These are phyloP conservation scores for Spicauda simplicius DNA, from an alignment of 2,888 invertebrate species.

Conservation along the genomic window DNA sequence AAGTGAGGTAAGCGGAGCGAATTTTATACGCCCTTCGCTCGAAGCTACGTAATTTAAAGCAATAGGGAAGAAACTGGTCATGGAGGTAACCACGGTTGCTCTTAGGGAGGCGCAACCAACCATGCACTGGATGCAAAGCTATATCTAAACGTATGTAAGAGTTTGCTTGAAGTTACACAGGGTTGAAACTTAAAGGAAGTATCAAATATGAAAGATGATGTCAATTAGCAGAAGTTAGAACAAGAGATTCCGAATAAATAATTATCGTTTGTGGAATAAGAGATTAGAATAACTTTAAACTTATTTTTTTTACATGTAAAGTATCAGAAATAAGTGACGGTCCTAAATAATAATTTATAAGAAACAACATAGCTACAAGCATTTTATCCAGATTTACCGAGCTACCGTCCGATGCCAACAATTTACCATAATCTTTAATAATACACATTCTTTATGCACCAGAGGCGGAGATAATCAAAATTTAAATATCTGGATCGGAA, in stretches of 20 bases:
- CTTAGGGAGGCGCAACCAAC: conserved; percentile 55
- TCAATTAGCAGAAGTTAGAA: too few relatives aligned
- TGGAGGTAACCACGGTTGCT: conserved; percentile 51
- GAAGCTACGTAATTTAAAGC: conserved; percentile 52
- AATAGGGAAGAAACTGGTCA: conserved; percentile 48
- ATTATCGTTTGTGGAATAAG: too few relatives aligned
- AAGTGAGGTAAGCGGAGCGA: conserved; percentile 51
- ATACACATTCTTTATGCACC: conserved; percentile 50
- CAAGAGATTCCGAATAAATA: too few relatives aligned
- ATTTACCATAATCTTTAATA: conserved; percentile 52
- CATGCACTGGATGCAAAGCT: conserved; percentile 52
- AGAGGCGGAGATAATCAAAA: conserved; percentile 53
- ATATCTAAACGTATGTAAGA: conserved; percentile 33
- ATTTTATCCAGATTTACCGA: conserved; percentile 37
- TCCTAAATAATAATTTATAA: too few relatives aligned
- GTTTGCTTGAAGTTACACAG: too few relatives aligned
- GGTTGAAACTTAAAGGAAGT: too few relatives aligned
- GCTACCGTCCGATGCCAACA: conserved; percentile 44
- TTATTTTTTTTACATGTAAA: too few relatives aligned
- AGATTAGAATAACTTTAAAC: too few relatives aligned
- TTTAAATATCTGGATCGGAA: conserved; percentile 71
- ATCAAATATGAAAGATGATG: too few relatives aligned
- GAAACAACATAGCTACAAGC: neutral
- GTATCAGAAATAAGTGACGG: too few relatives aligned
- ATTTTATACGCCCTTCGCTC: conserved; percentile 54